A percentile compares a stretch with the other conserved stretches of the same genome.
Conservation (phyloP, 2,113 vertebrate genomes). For the Gasterosteus aculeatus region DNA sequence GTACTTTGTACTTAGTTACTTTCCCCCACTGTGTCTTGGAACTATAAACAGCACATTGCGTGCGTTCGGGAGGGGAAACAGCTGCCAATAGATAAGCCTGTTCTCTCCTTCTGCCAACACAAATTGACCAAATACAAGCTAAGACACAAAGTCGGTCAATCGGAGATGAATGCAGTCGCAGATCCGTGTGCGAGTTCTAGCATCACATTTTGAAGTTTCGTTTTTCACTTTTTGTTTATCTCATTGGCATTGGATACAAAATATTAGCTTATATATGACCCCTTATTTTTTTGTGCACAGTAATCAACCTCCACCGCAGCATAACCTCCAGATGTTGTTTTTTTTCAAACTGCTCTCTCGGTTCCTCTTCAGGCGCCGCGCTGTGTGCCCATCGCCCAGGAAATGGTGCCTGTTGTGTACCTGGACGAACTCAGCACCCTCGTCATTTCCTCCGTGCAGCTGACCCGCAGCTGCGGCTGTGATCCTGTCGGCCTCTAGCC, state of each 20-base stretch:
- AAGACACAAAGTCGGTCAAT: not conserved
- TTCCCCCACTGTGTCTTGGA: not conserved
- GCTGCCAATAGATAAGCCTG: constrained; percentile 29
- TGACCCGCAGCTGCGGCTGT: constrained; percentile 73
- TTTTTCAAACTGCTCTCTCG: not conserved
- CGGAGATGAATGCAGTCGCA: constrained; percentile 2
- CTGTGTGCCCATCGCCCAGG: constrained; percentile 61
- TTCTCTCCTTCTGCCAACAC: constrained; percentile 25
- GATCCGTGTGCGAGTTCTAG: not conserved
- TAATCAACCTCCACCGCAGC: not conserved
- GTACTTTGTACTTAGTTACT: not conserved
- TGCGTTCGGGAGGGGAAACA: constrained; percentile 15
- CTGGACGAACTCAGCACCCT: constrained; percentile 65
- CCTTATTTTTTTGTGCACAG: not conserved
- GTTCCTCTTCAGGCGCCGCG: constrained; percentile 45
- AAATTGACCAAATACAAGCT: constrained; percentile 16
- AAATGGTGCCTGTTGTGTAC: constrained; percentile 71
- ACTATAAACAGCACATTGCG: not conserved
- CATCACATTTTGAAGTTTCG: not conserved
- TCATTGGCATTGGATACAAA: not conserved
- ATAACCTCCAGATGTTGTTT: not conserved
- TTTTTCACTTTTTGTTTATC: not conserved
- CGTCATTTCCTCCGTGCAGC: constrained; percentile 65
- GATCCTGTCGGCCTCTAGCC: constrained; percentile 9
- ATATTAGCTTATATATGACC: too few species aligned